These are phyloP conservation scores for Sphaerodactylus townsendi DNA, from an alignment of 2,113 vertebrate genomes.

Conservation along the genomic window DNA sequence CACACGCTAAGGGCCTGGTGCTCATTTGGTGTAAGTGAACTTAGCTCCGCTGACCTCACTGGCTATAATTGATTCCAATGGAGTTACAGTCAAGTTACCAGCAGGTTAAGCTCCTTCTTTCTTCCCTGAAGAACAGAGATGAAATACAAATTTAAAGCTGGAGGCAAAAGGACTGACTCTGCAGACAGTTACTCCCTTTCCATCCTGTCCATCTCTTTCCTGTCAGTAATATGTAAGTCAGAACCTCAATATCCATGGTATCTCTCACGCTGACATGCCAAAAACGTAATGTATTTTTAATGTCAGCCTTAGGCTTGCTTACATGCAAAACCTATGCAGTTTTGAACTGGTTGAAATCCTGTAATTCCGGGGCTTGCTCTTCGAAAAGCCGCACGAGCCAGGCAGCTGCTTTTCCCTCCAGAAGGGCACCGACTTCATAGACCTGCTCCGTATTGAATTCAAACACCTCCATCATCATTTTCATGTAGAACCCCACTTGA, in stretches of 20 bases:
- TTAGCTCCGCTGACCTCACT: constrained; percentile 3
- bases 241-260: background rate
- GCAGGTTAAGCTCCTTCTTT: background rate
- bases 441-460: too few species aligned
- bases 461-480: too few species aligned
- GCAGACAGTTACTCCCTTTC: background rate
- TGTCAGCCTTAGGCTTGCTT: constrained; percentile 20
- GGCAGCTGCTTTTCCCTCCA: too few species aligned
- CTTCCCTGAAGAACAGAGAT: background rate
- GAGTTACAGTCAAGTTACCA: background rate
- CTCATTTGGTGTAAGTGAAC: constrained; percentile 1
- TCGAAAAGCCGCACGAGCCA: too few species aligned
- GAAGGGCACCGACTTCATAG: too few species aligned
- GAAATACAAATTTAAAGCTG: constrained; percentile 22
- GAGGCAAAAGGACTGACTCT: background rate
- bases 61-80: constrained; percentile 27
- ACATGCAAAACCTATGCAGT: constrained; percentile 14
- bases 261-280: background rate
- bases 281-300: background rate
- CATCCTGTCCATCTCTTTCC: background rate
- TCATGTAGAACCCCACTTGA: too few species aligned
- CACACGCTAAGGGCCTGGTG: constrained; percentile 32
- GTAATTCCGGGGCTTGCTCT: too few species aligned
- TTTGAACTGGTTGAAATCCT: too few species aligned
- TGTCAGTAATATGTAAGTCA: background rate